Percentiles rank a stretch among this genome's conserved stretches.
These are phyloP conservation scores for Tinea trinotella DNA, from an alignment of 2,888 invertebrate genomes.

Conservation along the genomic window DNA sequence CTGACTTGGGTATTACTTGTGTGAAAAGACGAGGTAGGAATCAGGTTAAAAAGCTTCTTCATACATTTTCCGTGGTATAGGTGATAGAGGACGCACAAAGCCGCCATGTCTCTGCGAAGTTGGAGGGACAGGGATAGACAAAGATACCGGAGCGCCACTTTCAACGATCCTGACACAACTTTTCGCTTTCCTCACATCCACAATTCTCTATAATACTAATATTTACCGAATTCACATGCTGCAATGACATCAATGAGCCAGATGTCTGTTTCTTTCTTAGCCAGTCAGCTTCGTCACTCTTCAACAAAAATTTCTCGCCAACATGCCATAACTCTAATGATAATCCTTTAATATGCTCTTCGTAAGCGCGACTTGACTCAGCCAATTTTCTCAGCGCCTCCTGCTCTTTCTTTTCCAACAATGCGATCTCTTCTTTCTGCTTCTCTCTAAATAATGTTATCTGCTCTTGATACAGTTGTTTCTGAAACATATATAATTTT, in stretches of 20 bases:
- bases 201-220: not conserved
- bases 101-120: too few species aligned
- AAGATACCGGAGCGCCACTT: too few species aligned
- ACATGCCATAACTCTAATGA: constrained; percentile 74
- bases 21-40: too few species aligned
- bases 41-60: too few species aligned
- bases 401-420: constrained; percentile 59
- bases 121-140: too few species aligned
- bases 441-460: constrained; percentile 62
- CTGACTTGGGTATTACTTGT: too few species aligned
- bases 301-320: constrained; percentile 72
- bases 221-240: constrained; percentile 56
- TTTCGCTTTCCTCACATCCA: too few species aligned
- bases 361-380: constrained; percentile 45
- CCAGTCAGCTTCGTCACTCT: constrained; percentile 71
- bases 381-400: constrained; percentile 66
- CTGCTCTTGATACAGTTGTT: constrained; percentile 76
- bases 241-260: constrained; percentile 59
- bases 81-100: too few species aligned
- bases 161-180: too few species aligned
- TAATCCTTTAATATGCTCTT: constrained; percentile 53
- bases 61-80: too few species aligned
- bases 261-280: constrained; percentile 48
- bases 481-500: constrained; percentile 40
- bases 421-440: constrained; percentile 65